A percentile compares a stretch with the other conserved stretches of the same genome.
These are phyloP conservation scores for Chionomys nivalis DNA, from an alignment of 2,113 vertebrate genomes.

Conservation along the genomic window DNA sequence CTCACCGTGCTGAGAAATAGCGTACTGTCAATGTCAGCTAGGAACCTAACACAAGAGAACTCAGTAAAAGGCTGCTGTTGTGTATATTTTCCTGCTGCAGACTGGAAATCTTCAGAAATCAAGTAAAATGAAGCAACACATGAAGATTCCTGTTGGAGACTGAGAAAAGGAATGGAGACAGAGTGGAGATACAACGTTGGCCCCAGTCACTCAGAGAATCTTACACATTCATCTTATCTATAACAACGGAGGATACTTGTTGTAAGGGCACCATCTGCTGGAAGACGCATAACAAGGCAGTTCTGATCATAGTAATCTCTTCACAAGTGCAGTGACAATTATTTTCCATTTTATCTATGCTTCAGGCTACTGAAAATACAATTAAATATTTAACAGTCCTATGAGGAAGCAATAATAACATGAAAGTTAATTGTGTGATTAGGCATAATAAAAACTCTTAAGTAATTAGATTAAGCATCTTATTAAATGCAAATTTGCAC, in stretches of 20 bases:
- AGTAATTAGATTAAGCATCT: background rate
- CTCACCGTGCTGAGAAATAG: background rate
- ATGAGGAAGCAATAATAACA: background rate
- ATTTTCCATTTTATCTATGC: background rate
- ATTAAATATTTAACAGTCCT: background rate
- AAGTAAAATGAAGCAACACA: background rate
- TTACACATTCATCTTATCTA: too few relatives aligned
- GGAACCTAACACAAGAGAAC: background rate
- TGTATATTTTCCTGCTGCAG: background rate
- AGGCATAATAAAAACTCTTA: background rate
- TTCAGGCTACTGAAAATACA: background rate
- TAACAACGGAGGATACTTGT: background rate
- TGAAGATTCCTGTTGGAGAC: background rate
- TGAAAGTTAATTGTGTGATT: background rate
- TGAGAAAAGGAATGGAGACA: background rate
- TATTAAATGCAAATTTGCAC: background rate
- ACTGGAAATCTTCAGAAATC: background rate
- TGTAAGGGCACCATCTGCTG: conserved; percentile 54
- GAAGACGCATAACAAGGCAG: background rate
- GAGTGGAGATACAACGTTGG: background rate
- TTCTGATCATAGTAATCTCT: background rate
- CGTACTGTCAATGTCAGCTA: too few relatives aligned
- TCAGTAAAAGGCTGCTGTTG: background rate
- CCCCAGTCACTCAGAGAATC: background rate
- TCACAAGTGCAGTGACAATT: background rate